Evolutionary conservation across 2,888 invertebrate species (phyloP), one percentile per base, ranked within the genome.

Genomic region (Timema cristinae): DNA sequence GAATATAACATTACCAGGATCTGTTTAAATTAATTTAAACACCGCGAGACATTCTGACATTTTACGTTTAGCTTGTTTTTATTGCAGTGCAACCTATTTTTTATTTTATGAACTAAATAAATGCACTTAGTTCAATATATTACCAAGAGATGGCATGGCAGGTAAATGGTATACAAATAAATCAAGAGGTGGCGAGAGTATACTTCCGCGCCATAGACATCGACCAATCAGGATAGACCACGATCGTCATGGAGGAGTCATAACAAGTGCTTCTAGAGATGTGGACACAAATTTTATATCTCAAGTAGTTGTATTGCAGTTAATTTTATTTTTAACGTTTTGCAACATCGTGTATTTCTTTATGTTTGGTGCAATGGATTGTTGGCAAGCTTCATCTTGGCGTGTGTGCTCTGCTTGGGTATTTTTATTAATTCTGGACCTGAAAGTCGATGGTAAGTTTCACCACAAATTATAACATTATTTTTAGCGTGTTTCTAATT

Each of bases 401-500:
- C 86, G 87, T 81, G 89, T 87, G 85, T 80, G 89, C 78, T 86
- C 88, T 76, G 88, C 89, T 79, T 90, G 88, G 83, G 83, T 90
- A 81, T 83, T 89, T 78, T 83, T 91, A 78, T 84, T 91, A 83
- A 82, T 89, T 74, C 82, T 90, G 82, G 89, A 90, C 85, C 80
- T 90, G 81, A 85, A 89, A 79, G 85, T 90, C 83, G 89, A 91
- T 82, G 88, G 90, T 90, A 81, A 84, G 85, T 83, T 75, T 73
- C 77, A 76, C 72, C 51, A 69, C 68, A n/a, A 66, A 71, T 68
- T 59, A 50, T 68, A 72, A 59, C 10, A 54, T 49, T 63, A 50
- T n/a, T 47, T 47, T 56, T 69, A 50, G 11, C 59, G 15, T 67
- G 16, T 56, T 48, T 49, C 50, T 56, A 70, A n/a, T 63, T 32